Evolutionary conservation across 2,888 invertebrate species (phyloP), one percentile per base, ranked within the genome.

Genomic region (Norana najaformis): DNA sequence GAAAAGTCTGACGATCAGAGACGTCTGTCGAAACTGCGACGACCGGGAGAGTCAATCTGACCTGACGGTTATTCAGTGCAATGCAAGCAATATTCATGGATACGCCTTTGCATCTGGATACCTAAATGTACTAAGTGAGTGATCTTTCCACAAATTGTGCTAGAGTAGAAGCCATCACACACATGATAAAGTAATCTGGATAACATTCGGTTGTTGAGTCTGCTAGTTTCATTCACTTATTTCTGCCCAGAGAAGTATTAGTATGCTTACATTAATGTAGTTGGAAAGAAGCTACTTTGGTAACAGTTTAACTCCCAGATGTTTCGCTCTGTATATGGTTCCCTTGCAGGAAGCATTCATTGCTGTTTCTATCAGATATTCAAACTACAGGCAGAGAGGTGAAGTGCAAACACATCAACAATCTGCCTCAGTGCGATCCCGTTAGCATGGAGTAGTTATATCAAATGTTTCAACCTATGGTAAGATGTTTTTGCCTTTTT

Each of bases 71-170:
- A 90, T 92, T 34, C 91, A 91, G 89, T 92, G 92, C 83, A 91
- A 91, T 35, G 91, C 90, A 34, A 90, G 89, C 83, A 92, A 91
- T 88, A 88, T 41, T 36, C 91, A 91, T 83, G 91, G 92, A 36
- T 90, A 89, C 39, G 53, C 89, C 30, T 89, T 90, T 39, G 90
- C 90, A 35, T 89, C 90, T 36, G 91, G 91, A 23, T 92, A 91
- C 85, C 89, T 92, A 39, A 92, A 92, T 53, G 91, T 92, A 16
- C 83, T 91, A n/a, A 88, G 92, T 92, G 89, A 91, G 92, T n/a
- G 69, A 69, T 69, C n/a, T n/a, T 69, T n/a, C 1, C 69, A 69
- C n/a, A n/a, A 69, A n/a, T n/a, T n/a, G n/a, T n/a, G n/a, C n/a
- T n/a, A n/a, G n/a, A n/a, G 69, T 16, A 69, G n/a, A 69, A 69